phyloP scores from a whole-genome alignment of 2,797 vertebrate genomes.

The Paedocypris micromegethes region DNA sequence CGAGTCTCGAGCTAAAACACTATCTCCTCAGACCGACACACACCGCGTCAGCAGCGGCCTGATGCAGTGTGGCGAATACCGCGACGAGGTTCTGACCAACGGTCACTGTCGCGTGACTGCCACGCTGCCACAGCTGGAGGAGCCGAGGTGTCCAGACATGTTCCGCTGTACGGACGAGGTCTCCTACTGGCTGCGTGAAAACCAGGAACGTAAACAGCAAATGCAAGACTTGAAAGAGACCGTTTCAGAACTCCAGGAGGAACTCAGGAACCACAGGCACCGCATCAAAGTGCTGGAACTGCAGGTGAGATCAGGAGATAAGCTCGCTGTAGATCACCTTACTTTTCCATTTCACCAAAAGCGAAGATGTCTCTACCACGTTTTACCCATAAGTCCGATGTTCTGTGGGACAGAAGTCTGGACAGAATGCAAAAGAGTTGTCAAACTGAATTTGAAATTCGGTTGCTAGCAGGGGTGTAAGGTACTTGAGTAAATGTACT shows the following conservation, averaged over 20 bases:
- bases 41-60: constrained; percentile 33
- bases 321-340: too few species aligned
- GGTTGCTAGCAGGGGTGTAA: too few species aligned
- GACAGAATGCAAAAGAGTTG: too few species aligned
- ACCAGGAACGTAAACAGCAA: constrained; percentile 71
- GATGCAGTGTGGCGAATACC: constrained; percentile 62
- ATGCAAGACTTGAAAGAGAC: constrained; percentile 68
- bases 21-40: constrained; percentile 17
- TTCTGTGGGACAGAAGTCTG: too few species aligned
- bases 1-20: constrained; percentile 28
- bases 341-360: too few species aligned
- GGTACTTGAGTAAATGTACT: too few species aligned
- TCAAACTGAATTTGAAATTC: too few species aligned
- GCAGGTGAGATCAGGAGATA: constrained; percentile 57
- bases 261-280: constrained; percentile 70
- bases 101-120: constrained; percentile 61
- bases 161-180: constrained; percentile 75
- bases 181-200: constrained; percentile 74
- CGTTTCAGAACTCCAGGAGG: constrained; percentile 69
- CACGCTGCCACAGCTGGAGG: constrained; percentile 62
- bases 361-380: too few species aligned
- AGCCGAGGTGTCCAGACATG: constrained; percentile 71
- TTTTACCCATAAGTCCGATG: too few species aligned
- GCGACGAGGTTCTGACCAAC: constrained; percentile 57
- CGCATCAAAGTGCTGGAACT: constrained; percentile 68